Conservation (phyloP, 2,797 vertebrate species). For the Glossophaga mutica region DNA sequence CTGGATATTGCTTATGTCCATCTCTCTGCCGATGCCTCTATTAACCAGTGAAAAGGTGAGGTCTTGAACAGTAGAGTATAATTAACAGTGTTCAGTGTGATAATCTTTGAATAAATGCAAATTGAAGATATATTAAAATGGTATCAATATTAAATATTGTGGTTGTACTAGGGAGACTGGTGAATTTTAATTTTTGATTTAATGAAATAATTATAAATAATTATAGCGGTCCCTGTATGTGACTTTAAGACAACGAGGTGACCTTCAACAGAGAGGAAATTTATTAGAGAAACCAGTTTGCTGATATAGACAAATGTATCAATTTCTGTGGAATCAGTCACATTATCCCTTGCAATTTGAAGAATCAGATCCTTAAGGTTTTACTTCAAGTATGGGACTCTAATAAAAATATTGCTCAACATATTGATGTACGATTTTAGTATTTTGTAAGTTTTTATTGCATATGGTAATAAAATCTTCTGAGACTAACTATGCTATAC, state of each 20-base stretch:
- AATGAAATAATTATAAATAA: constrained; percentile 28
- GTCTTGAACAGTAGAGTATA: constrained; percentile 35
- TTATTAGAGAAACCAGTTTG: background rate
- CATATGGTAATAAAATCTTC: background rate
- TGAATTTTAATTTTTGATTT: constrained; percentile 46
- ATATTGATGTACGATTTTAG: background rate
- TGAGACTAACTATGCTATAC: background rate
- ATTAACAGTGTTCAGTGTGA: constrained; percentile 47
- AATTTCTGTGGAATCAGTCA: background rate
- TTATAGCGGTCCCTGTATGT: background rate
- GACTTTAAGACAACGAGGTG: background rate
- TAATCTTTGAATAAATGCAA: constrained; percentile 69
- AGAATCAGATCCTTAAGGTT: background rate
- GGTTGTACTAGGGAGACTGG: constrained; percentile 10
- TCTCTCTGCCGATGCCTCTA: background rate
- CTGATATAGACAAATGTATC: background rate
- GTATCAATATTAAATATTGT: constrained; percentile 57
- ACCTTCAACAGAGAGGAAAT: constrained; percentile 11
- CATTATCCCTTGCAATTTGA: background rate
- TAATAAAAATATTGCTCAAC: background rate
- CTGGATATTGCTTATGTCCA: background rate
- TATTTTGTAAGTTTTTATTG: background rate
- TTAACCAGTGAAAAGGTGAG: constrained; percentile 49
- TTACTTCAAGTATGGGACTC: background rate
- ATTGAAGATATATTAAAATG: constrained; percentile 59